phyloP scores from a whole-genome alignment of 2,113 vertebrate genomes.

The Oceanodroma tethys region DNA sequence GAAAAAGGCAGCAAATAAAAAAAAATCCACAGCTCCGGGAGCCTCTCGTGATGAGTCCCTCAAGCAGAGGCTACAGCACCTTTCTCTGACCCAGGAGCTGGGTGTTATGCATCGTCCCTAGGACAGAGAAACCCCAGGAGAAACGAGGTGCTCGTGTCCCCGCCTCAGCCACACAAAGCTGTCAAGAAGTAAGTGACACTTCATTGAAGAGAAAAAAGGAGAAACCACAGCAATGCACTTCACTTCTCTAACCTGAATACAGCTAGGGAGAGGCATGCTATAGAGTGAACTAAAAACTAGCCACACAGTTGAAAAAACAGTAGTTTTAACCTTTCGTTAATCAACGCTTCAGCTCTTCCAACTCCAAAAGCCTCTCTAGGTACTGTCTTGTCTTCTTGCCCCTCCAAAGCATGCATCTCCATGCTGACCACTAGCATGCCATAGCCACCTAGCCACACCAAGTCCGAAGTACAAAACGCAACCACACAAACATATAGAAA shows the following conservation, averaged over 20 bases:
- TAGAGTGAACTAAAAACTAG: not conserved
- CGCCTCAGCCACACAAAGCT: not conserved
- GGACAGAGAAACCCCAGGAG: not conserved
- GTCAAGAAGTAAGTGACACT: not conserved
- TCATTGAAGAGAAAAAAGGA: not conserved
- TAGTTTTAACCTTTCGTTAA: not conserved
- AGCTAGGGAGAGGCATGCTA: not conserved
- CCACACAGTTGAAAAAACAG: not conserved
- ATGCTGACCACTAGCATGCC: not conserved
- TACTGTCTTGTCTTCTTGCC: not conserved
- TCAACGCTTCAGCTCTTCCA: not conserved
- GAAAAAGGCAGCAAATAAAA: not conserved
- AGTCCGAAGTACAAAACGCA: not conserved
- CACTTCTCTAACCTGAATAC: not conserved
- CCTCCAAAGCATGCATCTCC: rapidly evolving
- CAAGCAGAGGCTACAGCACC: not conserved
- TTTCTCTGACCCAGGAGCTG: not conserved
- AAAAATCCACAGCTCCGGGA: not conserved
- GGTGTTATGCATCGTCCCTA: rapidly evolving
- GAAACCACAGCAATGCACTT: not conserved
- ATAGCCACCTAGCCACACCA: not conserved
- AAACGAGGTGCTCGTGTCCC: rapidly evolving
- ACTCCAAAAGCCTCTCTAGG: not conserved
- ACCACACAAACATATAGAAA: not conserved
- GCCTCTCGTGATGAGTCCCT: rapidly evolving